Percentiles rank a stretch among this genome's conserved stretches.
phyloP scores from a whole-genome alignment of 1,140 invertebrate genomes.

The Penaeus indicus region DNA sequence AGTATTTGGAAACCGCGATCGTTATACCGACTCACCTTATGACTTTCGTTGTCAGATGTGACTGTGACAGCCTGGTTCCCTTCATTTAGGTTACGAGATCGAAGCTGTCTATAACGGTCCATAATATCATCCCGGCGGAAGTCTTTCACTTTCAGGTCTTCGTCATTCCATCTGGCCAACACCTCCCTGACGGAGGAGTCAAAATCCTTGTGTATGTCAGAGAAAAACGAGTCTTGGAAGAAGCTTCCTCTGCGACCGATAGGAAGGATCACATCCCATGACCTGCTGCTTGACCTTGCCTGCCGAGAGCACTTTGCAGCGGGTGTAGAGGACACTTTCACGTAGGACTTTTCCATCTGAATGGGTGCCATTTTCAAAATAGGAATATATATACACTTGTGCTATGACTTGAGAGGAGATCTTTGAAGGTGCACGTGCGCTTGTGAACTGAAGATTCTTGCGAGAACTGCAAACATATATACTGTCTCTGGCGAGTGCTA shows the following conservation, averaged over 20 bases:
- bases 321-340: too few species aligned
- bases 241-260: constrained; percentile 27
- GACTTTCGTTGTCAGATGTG: background rate
- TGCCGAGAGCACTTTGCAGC: too few species aligned
- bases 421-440: too few species aligned
- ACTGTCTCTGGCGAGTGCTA: too few species aligned
- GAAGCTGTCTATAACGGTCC: constrained; percentile 1
- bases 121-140: background rate
- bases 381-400: too few species aligned
- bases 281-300: too few species aligned
- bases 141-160: background rate
- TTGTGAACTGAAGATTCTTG: too few species aligned
- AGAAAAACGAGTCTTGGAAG: constrained; percentile 44
- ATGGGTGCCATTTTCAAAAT: too few species aligned
- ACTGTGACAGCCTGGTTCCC: constrained; percentile 37
- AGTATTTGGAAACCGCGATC: too few species aligned
- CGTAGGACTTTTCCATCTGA: too few species aligned
- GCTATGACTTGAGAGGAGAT: too few species aligned
- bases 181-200: constrained; percentile 4
- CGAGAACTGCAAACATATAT: too few species aligned
- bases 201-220: background rate
- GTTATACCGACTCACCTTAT: constrained; percentile 2
- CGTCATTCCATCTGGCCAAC: background rate
- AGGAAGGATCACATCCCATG: background rate
- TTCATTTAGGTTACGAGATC: background rate